Base-by-base conservation (phyloP, 2,797 vertebrate genomes). In the Mallotus villosus region DNA sequence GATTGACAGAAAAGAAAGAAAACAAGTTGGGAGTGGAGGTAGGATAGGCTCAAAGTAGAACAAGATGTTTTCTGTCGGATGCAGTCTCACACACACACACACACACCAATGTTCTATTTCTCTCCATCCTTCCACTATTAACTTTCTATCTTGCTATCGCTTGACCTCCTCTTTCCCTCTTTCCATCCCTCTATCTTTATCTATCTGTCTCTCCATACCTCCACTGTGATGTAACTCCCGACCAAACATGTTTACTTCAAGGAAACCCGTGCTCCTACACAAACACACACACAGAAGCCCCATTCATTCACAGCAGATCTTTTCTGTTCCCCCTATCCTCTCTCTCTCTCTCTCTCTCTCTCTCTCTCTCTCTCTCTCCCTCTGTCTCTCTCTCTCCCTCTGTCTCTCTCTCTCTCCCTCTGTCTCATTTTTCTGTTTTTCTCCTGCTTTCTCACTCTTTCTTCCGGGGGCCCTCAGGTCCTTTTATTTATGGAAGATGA, bases 161-260 rank as follows among this genome's bases (percentile, higher is more conserved):
- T 73, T 59, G 70, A 17, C 32, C 67, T 64, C 53, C 67, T 64
- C 53, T 2, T 25, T 6, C 8, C 46, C 68, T 72, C 61, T 32
- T 49, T 24, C 41, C 76, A 46, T 61, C 68, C 63, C 68, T 73
- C 63, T 79, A 9, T 67, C 65, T 51, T 22, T 19, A 27, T 37
- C 21, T 65, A n/a, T 65, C n/a, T 59, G 53, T 67, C 66, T 29
- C 66, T 71, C 25, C 79, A 83, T 81, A 76, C 78, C 81, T 77
- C 82, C 46, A 9, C 68, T 81, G 74, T 88, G 79, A 87, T 74
- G 84, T 70, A 83, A 84, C 75, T 21, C 72, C 24, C 74, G 67
- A 72, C 78, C 75, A 90, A 92, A 90, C 87, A 89, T 86, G 87
- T 90, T 90, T 89, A 91, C 77, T 70, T 75, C 67, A 74, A 81